Evolutionary conservation across 2,797 vertebrate species (phyloP).

Genomic region (Alfaro cultratus): DNA sequence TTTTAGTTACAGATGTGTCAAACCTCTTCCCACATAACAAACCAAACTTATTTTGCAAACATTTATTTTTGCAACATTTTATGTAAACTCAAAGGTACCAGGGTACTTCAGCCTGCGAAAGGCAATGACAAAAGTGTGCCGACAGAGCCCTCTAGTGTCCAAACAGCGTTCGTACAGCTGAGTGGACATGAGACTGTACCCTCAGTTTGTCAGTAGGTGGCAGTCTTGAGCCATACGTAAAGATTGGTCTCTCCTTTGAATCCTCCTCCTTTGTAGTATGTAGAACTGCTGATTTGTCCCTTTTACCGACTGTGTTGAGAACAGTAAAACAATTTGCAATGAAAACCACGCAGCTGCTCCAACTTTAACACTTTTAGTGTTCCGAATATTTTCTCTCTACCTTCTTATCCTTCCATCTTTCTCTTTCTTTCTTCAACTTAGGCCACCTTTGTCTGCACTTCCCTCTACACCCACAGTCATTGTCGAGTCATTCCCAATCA

Average conservation of each 20-base stretch:
- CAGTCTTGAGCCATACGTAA: constrained; percentile 36
- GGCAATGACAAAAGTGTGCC: background rate
- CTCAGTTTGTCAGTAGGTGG: constrained; percentile 62
- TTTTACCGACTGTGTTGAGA: constrained; percentile 8
- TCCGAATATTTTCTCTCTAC: constrained; percentile 2
- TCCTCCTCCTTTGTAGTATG: no score
- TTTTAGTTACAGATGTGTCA: background rate
- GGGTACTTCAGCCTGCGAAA: background rate
- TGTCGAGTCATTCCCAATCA: constrained; percentile 78
- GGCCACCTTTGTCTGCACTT: constrained; percentile 27
- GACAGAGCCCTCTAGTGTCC: constrained; percentile 49
- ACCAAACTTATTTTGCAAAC: background rate
- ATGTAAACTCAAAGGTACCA: background rate
- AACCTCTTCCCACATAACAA: background rate
- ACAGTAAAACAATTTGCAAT: constrained; percentile 1
- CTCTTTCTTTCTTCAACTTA: constrained; percentile 11
- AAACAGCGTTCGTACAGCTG: constrained; percentile 31
- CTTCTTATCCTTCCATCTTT: background rate
- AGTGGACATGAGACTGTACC: background rate
- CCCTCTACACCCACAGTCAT: constrained; percentile 72
- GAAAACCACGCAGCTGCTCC: background rate
- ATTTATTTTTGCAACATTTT: background rate
- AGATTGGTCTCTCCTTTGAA: background rate
- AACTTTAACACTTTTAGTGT: constrained; percentile 49
- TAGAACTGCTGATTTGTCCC: constrained; percentile 10